phyloP scores from a whole-genome alignment of 1,140 invertebrate genomes.

The Eufriesea mexicana region DNA sequence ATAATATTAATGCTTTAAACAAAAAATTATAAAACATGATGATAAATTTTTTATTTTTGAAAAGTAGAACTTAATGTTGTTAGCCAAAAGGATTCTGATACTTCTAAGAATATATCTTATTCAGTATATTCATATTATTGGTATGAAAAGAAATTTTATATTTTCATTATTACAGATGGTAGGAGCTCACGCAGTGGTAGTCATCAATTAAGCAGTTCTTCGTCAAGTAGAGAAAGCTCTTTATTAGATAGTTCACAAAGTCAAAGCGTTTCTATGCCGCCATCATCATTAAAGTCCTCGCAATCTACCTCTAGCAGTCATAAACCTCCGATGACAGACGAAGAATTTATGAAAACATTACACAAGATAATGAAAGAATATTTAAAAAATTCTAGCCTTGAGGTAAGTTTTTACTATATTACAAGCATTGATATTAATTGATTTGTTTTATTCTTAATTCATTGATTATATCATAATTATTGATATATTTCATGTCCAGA shows the following conservation, averaged over 20 bases:
- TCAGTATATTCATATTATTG: background rate
- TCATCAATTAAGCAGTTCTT: conserved; percentile 79
- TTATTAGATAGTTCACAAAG: conserved; percentile 72
- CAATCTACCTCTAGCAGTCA: conserved; percentile 66
- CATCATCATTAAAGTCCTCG: conserved; percentile 71
- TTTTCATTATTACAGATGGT: conserved; percentile 76
- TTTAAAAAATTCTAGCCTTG: conserved; percentile 62
- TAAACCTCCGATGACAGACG: conserved; percentile 64
- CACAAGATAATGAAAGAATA: conserved; percentile 72
- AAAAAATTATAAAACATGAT: conserved; percentile 41
- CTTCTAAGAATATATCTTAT: background rate
- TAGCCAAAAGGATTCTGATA: conserved; percentile 72
- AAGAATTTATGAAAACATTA: conserved; percentile 72
- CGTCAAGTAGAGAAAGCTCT: conserved; percentile 71
- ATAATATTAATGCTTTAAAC: background rate
- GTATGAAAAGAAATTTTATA: background rate
- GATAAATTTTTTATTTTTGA: conserved; percentile 55
- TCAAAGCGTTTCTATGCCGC: conserved; percentile 76
- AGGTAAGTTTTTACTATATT: conserved; percentile 65
- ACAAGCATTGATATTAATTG: too few relatives aligned
- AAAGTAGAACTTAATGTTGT: conserved; percentile 68
- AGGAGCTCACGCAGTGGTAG: conserved; percentile 84
- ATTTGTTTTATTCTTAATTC: too few relatives aligned
- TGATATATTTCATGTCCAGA: background rate
- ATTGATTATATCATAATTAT: background rate